Base-by-base conservation (phyloP, 1,140 invertebrate species). In the Drosophila lowei region DNA sequence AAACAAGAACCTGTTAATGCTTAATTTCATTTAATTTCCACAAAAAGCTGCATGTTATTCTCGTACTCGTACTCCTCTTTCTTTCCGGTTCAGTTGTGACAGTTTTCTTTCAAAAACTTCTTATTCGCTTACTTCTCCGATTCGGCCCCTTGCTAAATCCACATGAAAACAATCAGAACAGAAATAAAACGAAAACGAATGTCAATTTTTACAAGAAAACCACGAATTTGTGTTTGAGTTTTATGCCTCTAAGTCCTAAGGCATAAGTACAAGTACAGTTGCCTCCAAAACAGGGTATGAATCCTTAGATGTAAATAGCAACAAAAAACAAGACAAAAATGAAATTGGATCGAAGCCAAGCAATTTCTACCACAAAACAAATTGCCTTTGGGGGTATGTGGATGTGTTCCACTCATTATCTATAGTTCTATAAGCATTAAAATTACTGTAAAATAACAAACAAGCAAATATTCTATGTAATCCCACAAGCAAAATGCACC, bases 141-240 rank as follows among this genome's bases (percentile, higher is more conserved):
- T 72, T 77, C 59, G 58, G 61, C 41, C 44, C 57, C 25, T 48
- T 42, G 50, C 43, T 30, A 38, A 34, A 38, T 38, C 34, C 34
- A 42, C 28, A 8, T 48, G 18, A 63, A 72, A 44, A 47, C 54
- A 53, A 52, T 42, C 25, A 25, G 66, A 78, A 74, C 42, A 71
- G 41, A 66, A 34, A 38, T 46, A 68, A 73, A 63, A 53, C 44
- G 23, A 80, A 73, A 77, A 79, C 83, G 83, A 88, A 88, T 88
- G 83, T 88, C 83, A 88, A 88, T 88, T 79, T 88, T 86, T 76
- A 53, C 23, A 50, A 63, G 23, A 48, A 21, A 30, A 53, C 25
- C 9, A 44, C 23, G 50, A 34, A 3, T 15, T 18, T 38, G 21
- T 21, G 42, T 28, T 23, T 23, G 4, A 72, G 47, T 9, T 57